phyloP scores from a whole-genome alignment of 2,888 invertebrate genomes.

The Luperina testacea region DNA sequence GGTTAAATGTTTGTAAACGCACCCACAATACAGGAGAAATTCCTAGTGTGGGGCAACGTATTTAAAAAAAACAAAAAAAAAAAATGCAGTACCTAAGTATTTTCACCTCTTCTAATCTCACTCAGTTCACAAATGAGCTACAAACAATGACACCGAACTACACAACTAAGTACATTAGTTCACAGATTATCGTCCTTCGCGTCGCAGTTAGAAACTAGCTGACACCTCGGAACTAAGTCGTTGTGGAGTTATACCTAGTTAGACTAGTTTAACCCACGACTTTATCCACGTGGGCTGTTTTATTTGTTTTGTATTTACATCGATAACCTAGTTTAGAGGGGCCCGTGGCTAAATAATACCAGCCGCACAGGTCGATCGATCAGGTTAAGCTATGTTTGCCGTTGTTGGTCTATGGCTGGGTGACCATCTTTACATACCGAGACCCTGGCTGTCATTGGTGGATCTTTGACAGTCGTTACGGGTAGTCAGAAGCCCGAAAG shows the following conservation, averaged over 20 bases:
- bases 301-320: not conserved
- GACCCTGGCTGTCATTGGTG: no score
- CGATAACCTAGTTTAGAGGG: not conserved
- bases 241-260: constrained; percentile 6
- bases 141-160: constrained; percentile 29
- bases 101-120: not conserved
- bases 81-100: not conserved
- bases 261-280: not conserved
- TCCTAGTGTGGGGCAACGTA: no score
- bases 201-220: constrained; percentile 5
- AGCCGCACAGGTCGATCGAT: no score
- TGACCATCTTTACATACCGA: no score
- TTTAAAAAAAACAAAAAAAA: no score
- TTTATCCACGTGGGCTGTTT: not conserved
- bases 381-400: no score
- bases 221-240: constrained; percentile 10
- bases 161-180: constrained; percentile 39
- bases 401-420: no score
- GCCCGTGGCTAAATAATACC: no score
- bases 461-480: no score
- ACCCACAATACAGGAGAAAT: no score
- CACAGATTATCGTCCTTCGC: constrained; percentile 31
- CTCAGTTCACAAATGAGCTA: constrained; percentile 8
- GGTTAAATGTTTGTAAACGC: no score
- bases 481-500: no score